Percentiles rank a stretch among this genome's conserved stretches.
Conservation (phyloP, 2,888 invertebrate species). For the Lasioglossum oenotherae region DNA sequence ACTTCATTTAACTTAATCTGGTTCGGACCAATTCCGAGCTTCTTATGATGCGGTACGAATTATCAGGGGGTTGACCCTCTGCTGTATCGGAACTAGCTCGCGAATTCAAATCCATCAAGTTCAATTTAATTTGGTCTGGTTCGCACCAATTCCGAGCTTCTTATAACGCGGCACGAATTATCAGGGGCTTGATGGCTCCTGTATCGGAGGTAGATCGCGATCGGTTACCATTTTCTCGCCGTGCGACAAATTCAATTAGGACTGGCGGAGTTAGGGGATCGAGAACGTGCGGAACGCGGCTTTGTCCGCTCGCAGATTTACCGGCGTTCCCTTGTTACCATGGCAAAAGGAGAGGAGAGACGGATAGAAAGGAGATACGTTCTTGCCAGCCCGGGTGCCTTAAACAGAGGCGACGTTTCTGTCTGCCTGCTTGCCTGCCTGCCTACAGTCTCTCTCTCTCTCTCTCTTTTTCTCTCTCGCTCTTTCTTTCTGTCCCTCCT, state of each 20-base stretch:
- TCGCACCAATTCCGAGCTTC: too few species aligned
- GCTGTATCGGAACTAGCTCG: too few species aligned
- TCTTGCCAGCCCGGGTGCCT: slow-evolving; percentile 57
- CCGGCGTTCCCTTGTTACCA: slow-evolving; percentile 51
- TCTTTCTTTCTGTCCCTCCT: slow-evolving; percentile 19
- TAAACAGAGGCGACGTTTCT: slow-evolving; percentile 55
- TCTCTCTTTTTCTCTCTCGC: neutral
- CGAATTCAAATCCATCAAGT: too few species aligned
- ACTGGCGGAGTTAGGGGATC: neutral
- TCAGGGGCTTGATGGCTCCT: too few species aligned
- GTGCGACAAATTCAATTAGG: neutral
- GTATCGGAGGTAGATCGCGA: too few species aligned
- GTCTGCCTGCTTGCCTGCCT: slow-evolving; percentile 38
- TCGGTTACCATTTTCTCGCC: neutral
- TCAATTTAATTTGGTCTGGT: too few species aligned
- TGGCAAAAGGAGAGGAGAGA: slow-evolving; percentile 51
- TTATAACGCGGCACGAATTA: too few species aligned
- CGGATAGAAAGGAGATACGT: slow-evolving; percentile 63
- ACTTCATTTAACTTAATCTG: too few species aligned
- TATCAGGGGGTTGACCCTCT: too few species aligned
- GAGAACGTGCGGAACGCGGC: slow-evolving; percentile 18
- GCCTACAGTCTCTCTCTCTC: slow-evolving; percentile 18
- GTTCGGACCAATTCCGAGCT: too few species aligned
- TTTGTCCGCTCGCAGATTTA: slow-evolving; percentile 43
- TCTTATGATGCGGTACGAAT: too few species aligned